Percentiles rank a stretch among this genome's conserved stretches.
Evolutionary conservation across 2,113 vertebrate genomes (phyloP).

Genomic region (Prunella himalayana): DNA sequence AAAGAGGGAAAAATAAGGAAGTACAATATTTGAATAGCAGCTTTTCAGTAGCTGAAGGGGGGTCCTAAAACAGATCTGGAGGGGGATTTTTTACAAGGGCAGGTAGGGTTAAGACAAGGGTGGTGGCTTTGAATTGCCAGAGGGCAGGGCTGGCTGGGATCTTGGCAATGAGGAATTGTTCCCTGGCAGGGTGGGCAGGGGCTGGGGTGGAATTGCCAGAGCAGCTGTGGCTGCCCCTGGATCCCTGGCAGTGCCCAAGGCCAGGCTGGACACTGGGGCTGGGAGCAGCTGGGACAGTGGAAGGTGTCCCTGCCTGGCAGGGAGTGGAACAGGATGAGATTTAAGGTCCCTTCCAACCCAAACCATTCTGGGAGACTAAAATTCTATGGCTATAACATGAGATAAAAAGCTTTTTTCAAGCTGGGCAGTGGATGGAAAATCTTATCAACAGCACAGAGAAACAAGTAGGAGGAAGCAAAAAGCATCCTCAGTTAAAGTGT

Average conservation of each 20-base stretch:
- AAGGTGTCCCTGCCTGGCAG: not conserved
- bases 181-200: not conserved
- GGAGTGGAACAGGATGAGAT: accelerated
- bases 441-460: not conserved
- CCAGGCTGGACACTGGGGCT: not conserved
- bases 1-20: not conserved
- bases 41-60: not conserved
- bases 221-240: not conserved
- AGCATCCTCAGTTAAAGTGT: not conserved
- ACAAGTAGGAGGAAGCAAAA: not conserved
- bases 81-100: not conserved
- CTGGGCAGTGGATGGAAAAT: not conserved
- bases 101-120: no score
- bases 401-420: not conserved
- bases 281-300: not conserved
- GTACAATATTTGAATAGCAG: not conserved
- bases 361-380: not conserved
- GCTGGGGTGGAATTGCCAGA: not conserved
- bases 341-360: no score
- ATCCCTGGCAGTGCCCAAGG: not conserved
- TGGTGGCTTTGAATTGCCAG: not conserved
- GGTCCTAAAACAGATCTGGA: not conserved
- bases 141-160: not conserved
- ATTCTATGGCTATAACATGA: accelerated
- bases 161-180: not conserved